Conservation (phyloP, 2,888 invertebrate species). For the Meiosimyza decipiens region DNA sequence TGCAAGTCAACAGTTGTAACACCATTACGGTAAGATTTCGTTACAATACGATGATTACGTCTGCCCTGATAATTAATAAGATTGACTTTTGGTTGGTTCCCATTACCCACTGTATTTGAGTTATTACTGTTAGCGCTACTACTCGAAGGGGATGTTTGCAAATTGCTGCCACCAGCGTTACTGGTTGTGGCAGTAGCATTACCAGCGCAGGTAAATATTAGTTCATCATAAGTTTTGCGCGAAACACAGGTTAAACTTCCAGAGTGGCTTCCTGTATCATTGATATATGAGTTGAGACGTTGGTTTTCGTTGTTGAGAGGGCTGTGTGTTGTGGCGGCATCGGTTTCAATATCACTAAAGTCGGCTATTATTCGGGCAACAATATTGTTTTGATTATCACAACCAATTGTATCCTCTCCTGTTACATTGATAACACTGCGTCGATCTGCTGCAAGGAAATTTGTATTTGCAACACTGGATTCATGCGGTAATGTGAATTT, state of each 20-base stretch:
- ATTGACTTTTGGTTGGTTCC: slow-evolving; percentile 46
- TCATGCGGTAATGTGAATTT: slow-evolving; percentile 42
- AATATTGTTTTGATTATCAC: slow-evolving; percentile 70
- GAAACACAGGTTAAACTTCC: slow-evolving; percentile 44
- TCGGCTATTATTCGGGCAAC: slow-evolving; percentile 74
- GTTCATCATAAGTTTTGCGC: slow-evolving; percentile 67
- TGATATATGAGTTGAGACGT: slow-evolving; percentile 17
- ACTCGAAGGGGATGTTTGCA: slow-evolving; percentile 37
- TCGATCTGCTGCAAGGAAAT: slow-evolving; percentile 39
- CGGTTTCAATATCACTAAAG: slow-evolving; percentile 73
- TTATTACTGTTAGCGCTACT: slow-evolving; percentile 37
- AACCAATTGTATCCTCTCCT: slow-evolving; percentile 49
- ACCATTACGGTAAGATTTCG: slow-evolving; percentile 64
- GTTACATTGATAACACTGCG: slow-evolving; percentile 39
- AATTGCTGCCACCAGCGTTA: not conserved
- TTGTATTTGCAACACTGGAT: slow-evolving; percentile 35
- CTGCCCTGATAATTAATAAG: slow-evolving; percentile 56
- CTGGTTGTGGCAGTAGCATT: slow-evolving; percentile 36
- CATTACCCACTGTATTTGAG: slow-evolving; percentile 33
- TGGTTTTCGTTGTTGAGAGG: slow-evolving; percentile 42
- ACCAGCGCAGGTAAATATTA: slow-evolving; percentile 67
- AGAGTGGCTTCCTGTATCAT: slow-evolving; percentile 36
- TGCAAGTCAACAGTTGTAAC: slow-evolving; percentile 63
- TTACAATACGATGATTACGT: slow-evolving; percentile 63
- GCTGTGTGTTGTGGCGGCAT: slow-evolving; percentile 60